A percentile compares a stretch with the other conserved stretches of the same genome.
Conservation (phyloP, 2,113 vertebrate genomes). For the Aspiorhynchus laticeps region DNA sequence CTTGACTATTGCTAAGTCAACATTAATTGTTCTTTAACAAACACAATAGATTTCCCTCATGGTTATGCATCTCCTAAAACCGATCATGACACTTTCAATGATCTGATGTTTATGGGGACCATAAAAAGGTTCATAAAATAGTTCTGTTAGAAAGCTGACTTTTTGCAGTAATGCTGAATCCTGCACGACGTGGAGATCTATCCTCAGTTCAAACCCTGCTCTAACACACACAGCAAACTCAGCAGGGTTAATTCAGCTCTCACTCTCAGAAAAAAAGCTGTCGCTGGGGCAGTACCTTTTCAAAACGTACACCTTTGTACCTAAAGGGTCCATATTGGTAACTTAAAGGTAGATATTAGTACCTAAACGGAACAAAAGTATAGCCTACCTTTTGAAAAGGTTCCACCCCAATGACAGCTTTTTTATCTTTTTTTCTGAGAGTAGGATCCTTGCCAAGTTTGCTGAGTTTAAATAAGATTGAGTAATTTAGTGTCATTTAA, state of each 20-base stretch:
- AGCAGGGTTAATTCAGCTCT: neutral
- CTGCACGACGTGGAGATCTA: neutral
- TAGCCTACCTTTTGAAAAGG: too few species aligned
- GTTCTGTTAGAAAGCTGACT: neutral
- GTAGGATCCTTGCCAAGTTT: neutral
- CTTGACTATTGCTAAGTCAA: conserved; percentile 53
- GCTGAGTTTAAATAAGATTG: neutral
- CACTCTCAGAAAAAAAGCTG: too few species aligned
- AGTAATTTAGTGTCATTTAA: neutral
- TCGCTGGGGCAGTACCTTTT: too few species aligned
- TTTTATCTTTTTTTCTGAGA: too few species aligned
- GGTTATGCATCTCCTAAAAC: conserved; percentile 10
- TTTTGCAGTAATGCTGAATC: neutral
- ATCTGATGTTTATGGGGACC: neutral
- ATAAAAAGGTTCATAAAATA: neutral
- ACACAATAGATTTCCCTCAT: conserved; percentile 31
- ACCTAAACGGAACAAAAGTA: too few species aligned
- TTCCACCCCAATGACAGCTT: too few species aligned
- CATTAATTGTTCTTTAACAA: conserved; percentile 52
- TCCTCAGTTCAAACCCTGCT: neutral
- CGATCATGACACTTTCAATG: neutral
- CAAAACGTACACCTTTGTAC: too few species aligned
- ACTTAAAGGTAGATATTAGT: too few species aligned
- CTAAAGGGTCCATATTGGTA: too few species aligned
- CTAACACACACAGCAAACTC: neutral